A percentile compares a stretch with the other conserved stretches of the same genome.
Evolutionary conservation across 2,113 vertebrate species (phyloP).

Genomic region (Forbesichthys papilliferus): DNA sequence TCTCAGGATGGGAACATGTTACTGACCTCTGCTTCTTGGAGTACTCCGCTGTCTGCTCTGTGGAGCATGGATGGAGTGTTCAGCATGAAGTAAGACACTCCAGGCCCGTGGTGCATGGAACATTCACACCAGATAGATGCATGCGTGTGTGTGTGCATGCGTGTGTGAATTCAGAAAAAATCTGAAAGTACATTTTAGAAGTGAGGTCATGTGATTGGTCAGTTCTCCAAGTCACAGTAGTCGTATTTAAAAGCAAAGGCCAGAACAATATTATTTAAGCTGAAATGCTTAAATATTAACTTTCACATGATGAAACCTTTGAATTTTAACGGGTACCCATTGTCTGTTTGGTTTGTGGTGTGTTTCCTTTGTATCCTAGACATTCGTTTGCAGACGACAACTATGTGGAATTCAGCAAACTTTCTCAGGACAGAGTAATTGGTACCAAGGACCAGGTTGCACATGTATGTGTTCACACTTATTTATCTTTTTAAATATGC

Average conservation of each 20-base stretch:
- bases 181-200: too few relatives aligned
- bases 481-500: neutral
- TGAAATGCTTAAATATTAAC: too few relatives aligned
- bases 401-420: conserved; percentile 97
- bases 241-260: too few relatives aligned
- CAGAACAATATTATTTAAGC: neutral
- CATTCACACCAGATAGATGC: too few relatives aligned
- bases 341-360: neutral
- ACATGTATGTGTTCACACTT: conserved; percentile 79
- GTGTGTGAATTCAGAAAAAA: too few relatives aligned
- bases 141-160: too few relatives aligned
- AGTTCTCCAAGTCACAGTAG: too few relatives aligned
- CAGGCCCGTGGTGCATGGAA: neutral
- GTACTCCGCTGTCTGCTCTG: conserved; percentile 90
- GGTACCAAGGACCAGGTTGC: conserved; percentile 95
- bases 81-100: conserved; percentile 86
- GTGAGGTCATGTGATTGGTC: too few relatives aligned
- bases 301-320: too few relatives aligned
- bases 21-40: conserved; percentile 93
- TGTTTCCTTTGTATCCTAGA: conserved; percentile 62
- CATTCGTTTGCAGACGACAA: conserved; percentile 94
- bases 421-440: conserved; percentile 93
- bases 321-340: too few relatives aligned
- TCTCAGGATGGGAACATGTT: conserved; percentile 89
- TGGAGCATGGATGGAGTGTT: conserved; percentile 96